Base-by-base conservation (phyloP, 2,113 vertebrate species). In the Cinclus cinclus region DNA sequence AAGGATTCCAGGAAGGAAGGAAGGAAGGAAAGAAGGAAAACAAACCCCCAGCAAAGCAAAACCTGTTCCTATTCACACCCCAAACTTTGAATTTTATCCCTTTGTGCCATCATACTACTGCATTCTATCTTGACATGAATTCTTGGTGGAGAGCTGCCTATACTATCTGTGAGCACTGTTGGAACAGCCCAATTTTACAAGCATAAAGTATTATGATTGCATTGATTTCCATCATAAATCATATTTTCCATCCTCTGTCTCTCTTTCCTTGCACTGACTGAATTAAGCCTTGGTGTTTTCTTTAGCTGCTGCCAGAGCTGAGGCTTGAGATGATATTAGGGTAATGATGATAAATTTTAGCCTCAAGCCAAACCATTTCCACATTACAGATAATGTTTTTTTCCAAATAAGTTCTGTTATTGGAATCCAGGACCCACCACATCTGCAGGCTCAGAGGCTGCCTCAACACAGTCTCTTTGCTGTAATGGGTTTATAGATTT, bases 321-420 rank as follows among this genome's bases (percentile, higher is more conserved):
- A 98, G 95, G 94, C 96, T 97, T 92, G 97, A 97, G 97, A 98
- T 98, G 97, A 98, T 98, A 98, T 98, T 98, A 98, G 97, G 97
- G 97, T 98, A 98, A 98, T 98, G 98, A 98, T 98, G 98, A 98
- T 98, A 98, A 98, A 98, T 98, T 98, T 98, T 96, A 97, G 96
- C 97, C 97, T 94, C 97, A 96, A 87, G 97, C 96, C 96, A 97
- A 97, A 97, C 97, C 97, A 97, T 98, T 98, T 98, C 97, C 95
- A 97, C 96, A 81, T 95, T 94, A 95, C 90, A 95, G 95, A 97
- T 87, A 96, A 93, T 94, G 90, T 93, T 86, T 94, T 91, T 97
- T 95, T 94, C 97, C 83, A 94, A 73, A 94, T 95, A 96, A 94
- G 93, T 97, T 94, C 89, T 90, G 91, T 95, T 96, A 91, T 96